phyloP scores from a whole-genome alignment of 2,797 vertebrate genomes.

The Sylvia borin region DNA sequence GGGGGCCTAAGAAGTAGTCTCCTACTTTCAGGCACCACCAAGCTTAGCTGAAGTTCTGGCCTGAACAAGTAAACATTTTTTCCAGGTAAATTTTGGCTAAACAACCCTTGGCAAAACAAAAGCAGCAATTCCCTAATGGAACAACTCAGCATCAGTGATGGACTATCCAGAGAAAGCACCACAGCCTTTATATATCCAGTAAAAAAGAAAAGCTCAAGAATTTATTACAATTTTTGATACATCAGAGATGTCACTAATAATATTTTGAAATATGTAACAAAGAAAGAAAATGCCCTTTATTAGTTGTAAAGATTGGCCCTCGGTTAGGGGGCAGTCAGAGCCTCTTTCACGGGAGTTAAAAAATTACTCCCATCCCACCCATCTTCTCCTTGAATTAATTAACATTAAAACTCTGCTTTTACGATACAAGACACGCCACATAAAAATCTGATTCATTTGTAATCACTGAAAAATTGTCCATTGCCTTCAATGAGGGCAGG shows the following conservation, averaged over 20 bases:
- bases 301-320: not conserved
- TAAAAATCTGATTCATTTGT: not conserved
- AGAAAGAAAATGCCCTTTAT: not conserved
- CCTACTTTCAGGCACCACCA: not conserved
- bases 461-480: not conserved
- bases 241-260: not conserved
- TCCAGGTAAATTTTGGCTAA: not conserved
- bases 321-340: not conserved
- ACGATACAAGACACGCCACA: not conserved
- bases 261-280: not conserved
- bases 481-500: not conserved
- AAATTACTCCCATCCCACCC: not conserved
- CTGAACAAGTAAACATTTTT: not conserved
- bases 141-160: not conserved
- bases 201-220: not conserved
- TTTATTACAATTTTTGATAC: conserved; percentile 16
- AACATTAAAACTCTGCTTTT: not conserved
- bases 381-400: not conserved
- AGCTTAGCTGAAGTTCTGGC: not conserved
- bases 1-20: not conserved
- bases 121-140: not conserved
- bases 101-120: not conserved
- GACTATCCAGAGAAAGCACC: not conserved
- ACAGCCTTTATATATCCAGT: not conserved
- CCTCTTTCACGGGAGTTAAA: not conserved